Conservation (phyloP, 2,113 vertebrate genomes). For the Microtus montanus region DNA sequence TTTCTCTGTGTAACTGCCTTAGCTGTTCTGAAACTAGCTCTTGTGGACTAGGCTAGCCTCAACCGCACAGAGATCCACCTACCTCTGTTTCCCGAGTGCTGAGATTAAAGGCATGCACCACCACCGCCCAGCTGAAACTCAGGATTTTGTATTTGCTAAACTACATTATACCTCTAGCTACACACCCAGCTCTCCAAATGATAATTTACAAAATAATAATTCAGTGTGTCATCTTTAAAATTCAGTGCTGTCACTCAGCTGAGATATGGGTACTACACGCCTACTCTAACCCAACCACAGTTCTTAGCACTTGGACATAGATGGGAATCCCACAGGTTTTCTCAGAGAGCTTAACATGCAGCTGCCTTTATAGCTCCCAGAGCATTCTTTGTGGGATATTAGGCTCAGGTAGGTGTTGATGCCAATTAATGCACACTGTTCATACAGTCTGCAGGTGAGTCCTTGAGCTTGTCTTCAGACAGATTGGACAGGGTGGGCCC, state of each 20-base stretch:
- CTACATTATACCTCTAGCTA: neutral
- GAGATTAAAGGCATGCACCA: too few relatives aligned
- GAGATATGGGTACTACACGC: accelerated
- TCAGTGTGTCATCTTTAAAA: neutral
- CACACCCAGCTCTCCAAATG: too few relatives aligned
- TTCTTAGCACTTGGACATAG: too few relatives aligned
- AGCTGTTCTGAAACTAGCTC: too few relatives aligned
- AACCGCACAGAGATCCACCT: too few relatives aligned
- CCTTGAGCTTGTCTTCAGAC: neutral
- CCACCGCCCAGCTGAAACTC: neutral
- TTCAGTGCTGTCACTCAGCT: neutral
- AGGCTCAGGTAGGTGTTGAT: neutral
- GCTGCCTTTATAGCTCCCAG: neutral
- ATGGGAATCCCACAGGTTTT: neutral
- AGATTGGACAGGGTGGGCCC: neutral
- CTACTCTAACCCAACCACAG: neutral
- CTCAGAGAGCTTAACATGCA: neutral
- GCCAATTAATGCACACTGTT: neutral
- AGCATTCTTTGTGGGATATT: neutral
- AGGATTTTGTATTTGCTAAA: neutral
- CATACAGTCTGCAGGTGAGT: neutral
- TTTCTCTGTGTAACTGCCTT: too few relatives aligned
- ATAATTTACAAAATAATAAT: neutral
- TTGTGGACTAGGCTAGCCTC: too few relatives aligned
- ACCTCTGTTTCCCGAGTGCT: too few relatives aligned